Conservation (phyloP, 92 coral and sea anemone species). For the Umimayanthus kanabou region DNA sequence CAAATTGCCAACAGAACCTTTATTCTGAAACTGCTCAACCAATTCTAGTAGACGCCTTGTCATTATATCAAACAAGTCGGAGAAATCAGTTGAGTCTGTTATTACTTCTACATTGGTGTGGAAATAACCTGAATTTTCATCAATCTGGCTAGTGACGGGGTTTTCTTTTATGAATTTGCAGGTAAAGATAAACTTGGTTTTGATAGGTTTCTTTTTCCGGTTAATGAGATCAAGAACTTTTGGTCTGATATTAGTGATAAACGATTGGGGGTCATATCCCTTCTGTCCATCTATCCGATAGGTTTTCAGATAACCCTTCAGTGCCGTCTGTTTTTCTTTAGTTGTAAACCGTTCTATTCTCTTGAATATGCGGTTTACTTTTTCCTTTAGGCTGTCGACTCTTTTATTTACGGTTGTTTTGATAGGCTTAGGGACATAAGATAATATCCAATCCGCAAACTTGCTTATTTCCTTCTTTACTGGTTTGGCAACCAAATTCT, state of each 20-base stretch:
- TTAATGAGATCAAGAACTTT: constrained; percentile 44
- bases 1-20: constrained; percentile 60
- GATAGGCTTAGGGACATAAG: background rate
- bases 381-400: constrained; percentile 9
- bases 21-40: constrained; percentile 38
- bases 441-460: constrained; percentile 53
- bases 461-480: constrained; percentile 42
- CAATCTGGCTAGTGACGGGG: constrained; percentile 43
- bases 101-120: background rate
- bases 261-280: constrained; percentile 31
- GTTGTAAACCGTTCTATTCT: background rate
- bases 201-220: constrained; percentile 50
- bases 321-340: constrained; percentile 39
- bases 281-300: constrained; percentile 35
- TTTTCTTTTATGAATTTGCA: constrained; percentile 46
- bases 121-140: constrained; percentile 31
- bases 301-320: constrained; percentile 42
- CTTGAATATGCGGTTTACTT: constrained; percentile 32
- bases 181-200: constrained; percentile 49
- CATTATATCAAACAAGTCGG: constrained; percentile 54
- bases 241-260: constrained; percentile 33
- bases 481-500: background rate
- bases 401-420: constrained; percentile 43
- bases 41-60: constrained; percentile 40
- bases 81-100: constrained; percentile 55